These are phyloP conservation scores for Selenia dentaria DNA, from an alignment of 2,888 invertebrate species.

Conservation along the genomic window DNA sequence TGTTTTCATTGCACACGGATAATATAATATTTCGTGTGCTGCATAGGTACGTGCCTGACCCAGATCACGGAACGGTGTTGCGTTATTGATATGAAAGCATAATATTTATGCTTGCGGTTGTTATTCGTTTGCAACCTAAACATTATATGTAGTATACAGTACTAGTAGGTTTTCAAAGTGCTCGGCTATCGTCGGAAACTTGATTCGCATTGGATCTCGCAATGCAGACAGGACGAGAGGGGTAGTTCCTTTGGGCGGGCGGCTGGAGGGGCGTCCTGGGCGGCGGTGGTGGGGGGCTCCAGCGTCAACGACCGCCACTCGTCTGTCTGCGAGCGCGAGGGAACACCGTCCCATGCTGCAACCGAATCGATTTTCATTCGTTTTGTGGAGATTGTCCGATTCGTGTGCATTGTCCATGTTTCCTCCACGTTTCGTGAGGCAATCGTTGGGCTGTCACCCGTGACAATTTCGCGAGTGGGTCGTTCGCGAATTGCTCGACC, in stretches of 20 bases:
- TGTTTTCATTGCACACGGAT: conserved; percentile 28
- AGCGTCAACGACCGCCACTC: conserved; percentile 83
- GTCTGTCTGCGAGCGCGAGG: conserved; percentile 68
- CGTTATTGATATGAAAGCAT: conserved; percentile 43
- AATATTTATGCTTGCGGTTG: conserved; percentile 24
- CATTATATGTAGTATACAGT: no score
- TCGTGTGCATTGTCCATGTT: conserved; percentile 22
- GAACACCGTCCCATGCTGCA: conserved; percentile 62
- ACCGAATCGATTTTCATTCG: conserved; percentile 48
- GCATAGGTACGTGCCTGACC: conserved; percentile 48
- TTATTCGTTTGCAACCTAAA: no score
- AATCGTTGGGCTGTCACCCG: conserved; percentile 24
- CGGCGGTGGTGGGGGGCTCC: conserved; percentile 60
- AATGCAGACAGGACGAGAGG: conserved; percentile 47
- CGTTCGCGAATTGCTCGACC: conserved; percentile 30
- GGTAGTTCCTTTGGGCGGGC: conserved; percentile 71
- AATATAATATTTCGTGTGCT: conserved; percentile 11
- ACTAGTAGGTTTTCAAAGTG: no score
- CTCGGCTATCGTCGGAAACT: no score
- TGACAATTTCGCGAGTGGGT: conserved; percentile 32
- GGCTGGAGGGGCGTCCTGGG: conserved; percentile 68
- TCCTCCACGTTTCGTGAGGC: conserved; percentile 19
- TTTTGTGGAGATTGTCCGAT: conserved; percentile 19
- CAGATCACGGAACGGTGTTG: conserved; percentile 53
- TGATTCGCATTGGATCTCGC: no score